A percentile compares a stretch with the other conserved stretches of the same genome.
phyloP scores from a whole-genome alignment of 1,140 invertebrate species.

The Ctenoplectra terminalis region DNA sequence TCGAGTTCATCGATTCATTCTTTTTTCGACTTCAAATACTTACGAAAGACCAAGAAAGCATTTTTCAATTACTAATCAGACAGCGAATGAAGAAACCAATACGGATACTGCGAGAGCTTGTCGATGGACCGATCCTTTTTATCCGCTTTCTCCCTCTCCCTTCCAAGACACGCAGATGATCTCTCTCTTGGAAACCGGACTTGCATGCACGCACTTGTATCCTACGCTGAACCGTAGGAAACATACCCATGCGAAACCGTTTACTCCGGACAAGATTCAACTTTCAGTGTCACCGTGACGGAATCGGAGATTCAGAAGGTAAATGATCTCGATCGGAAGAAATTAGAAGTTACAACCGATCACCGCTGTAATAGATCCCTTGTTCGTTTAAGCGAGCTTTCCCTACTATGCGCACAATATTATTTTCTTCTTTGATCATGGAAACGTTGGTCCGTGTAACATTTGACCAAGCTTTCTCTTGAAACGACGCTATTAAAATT shows the following conservation, averaged over 20 bases:
- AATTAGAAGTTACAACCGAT: neutral
- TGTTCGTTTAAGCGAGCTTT: neutral
- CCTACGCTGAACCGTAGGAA: conserved; percentile 53
- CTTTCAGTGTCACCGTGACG: conserved; percentile 23
- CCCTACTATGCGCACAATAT: neutral
- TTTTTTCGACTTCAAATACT: conserved; percentile 40
- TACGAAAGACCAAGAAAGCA: conserved; percentile 54
- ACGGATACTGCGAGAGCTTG: conserved; percentile 69
- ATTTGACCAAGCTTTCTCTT: neutral
- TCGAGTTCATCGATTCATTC: too few species aligned
- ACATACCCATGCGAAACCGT: conserved; percentile 24
- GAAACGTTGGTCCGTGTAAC: neutral
- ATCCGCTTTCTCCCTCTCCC: conserved; percentile 79
- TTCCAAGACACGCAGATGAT: conserved; percentile 47
- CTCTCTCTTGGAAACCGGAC: conserved; percentile 70
- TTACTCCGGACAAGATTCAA: neutral
- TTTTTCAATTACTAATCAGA: conserved; percentile 50
- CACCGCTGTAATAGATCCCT: neutral
- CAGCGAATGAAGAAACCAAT: conserved; percentile 54
- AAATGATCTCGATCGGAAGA: neutral
- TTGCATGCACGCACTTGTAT: conserved; percentile 47
- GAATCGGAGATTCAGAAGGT: neutral
- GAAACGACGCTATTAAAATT: neutral
- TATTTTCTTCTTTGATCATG: neutral
- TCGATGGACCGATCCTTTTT: conserved; percentile 75